These are phyloP conservation scores for Lemur catta DNA, from an alignment of 2,797 vertebrate genomes.

Conservation along the genomic window DNA sequence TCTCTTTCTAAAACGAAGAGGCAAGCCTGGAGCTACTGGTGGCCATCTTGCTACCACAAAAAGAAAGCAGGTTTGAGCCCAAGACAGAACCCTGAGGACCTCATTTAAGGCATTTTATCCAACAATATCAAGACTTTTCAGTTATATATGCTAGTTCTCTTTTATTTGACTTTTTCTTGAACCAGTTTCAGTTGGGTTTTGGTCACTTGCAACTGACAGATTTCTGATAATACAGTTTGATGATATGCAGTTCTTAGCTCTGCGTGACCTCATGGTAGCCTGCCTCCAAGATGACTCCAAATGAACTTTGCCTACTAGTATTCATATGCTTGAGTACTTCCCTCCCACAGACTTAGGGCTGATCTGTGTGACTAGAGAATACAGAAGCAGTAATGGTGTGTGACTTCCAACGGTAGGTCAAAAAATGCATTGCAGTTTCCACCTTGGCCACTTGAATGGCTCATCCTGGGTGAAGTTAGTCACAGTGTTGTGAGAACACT, in stretches of 20 bases:
- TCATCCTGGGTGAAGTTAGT: background rate
- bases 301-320: background rate
- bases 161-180: background rate
- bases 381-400: background rate
- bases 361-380: background rate
- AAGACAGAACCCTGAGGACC: background rate
- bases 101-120: background rate
- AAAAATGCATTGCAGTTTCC: background rate
- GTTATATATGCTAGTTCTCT: background rate
- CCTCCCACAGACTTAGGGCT: background rate
- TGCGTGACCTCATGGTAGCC: background rate
- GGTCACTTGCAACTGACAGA: background rate
- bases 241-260: background rate
- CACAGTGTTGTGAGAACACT: background rate
- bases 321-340: background rate
- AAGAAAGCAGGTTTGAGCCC: background rate
- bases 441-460: background rate
- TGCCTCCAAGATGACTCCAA: background rate
- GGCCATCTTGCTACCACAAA: background rate
- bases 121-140: background rate
- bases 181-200: background rate
- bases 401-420: background rate
- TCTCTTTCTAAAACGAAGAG: background rate
- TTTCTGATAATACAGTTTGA: background rate
- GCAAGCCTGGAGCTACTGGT: background rate